Percentiles rank a stretch among this genome's conserved stretches.
Conservation (phyloP, 2,113 vertebrate species). For the Probosciger aterrimus region DNA sequence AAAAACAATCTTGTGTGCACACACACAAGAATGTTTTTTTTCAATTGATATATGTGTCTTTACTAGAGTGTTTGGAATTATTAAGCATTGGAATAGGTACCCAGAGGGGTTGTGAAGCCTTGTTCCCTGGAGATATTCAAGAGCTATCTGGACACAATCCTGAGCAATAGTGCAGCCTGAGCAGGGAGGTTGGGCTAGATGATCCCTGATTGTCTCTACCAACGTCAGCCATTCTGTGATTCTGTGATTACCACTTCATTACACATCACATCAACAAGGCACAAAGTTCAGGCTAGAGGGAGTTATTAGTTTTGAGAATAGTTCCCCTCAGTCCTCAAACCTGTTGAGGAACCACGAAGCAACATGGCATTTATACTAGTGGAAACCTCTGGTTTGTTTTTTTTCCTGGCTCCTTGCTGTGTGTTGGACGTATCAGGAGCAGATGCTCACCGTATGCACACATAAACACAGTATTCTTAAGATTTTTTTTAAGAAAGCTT, state of each 20-base stretch:
- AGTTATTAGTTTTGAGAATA: background rate
- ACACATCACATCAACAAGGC: background rate
- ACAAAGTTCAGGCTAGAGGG: background rate
- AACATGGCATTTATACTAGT: background rate
- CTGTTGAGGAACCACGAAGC: background rate
- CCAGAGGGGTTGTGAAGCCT: background rate
- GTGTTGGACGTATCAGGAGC: background rate
- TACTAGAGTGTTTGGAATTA: background rate
- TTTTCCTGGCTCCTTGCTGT: background rate
- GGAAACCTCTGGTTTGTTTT: background rate
- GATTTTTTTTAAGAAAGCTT: background rate
- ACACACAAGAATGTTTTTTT: background rate
- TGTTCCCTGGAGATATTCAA: background rate
- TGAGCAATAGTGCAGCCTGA: background rate
- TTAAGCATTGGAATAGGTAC: background rate
- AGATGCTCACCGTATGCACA: no score
- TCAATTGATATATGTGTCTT: background rate
- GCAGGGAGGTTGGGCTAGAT: background rate
- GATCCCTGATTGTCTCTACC: background rate
- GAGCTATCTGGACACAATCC: background rate
- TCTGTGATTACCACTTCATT: background rate
- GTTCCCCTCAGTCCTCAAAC: background rate
- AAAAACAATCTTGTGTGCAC: background rate
- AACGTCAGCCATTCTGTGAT: background rate
- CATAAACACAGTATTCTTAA: background rate